Evolutionary conservation across 1,140 invertebrate species (phyloP).

Genomic region (Drosophila persimilis): DNA sequence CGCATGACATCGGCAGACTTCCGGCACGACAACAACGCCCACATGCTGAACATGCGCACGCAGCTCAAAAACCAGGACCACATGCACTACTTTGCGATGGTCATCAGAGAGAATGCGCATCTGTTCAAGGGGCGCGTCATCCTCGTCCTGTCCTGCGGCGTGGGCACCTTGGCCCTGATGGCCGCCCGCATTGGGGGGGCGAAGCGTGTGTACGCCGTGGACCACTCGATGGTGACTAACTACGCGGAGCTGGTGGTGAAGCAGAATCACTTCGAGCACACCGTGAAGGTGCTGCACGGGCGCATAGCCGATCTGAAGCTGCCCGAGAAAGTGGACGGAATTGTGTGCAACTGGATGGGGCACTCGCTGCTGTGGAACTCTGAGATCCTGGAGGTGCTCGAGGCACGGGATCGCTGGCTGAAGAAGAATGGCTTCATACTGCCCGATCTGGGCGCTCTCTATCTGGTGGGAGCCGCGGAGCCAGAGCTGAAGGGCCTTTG

Average conservation of each 20-base stretch:
- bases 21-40: constrained; percentile 86
- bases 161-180: constrained; percentile 99
- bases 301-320: constrained; percentile 91
- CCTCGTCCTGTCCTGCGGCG: constrained; percentile 98
- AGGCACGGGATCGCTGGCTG: constrained; percentile 94
- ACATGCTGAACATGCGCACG: constrained; percentile 99
- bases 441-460: constrained; percentile 91
- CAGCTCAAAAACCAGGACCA: constrained; percentile 99
- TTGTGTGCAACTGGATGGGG: constrained; percentile 99
- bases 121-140: constrained; percentile 96
- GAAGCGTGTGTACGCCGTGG: constrained; percentile 95
- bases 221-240: constrained; percentile 97
- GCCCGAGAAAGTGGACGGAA: constrained; percentile 95
- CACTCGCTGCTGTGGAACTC: constrained; percentile 94
- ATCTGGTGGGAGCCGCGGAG: constrained; percentile 89
- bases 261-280: constrained; percentile 88
- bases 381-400: constrained; percentile 93
- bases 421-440: constrained; percentile 88
- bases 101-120: constrained; percentile 99
- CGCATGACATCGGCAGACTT: constrained; percentile 66
- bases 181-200: constrained; percentile 98
- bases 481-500: constrained; percentile 41
- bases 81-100: constrained; percentile 96
- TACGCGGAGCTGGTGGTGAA: constrained; percentile 93
- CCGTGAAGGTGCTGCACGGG: constrained; percentile 96